Conservation (phyloP, 2,113 vertebrate species). For the Takifugu bimaculatus region DNA sequence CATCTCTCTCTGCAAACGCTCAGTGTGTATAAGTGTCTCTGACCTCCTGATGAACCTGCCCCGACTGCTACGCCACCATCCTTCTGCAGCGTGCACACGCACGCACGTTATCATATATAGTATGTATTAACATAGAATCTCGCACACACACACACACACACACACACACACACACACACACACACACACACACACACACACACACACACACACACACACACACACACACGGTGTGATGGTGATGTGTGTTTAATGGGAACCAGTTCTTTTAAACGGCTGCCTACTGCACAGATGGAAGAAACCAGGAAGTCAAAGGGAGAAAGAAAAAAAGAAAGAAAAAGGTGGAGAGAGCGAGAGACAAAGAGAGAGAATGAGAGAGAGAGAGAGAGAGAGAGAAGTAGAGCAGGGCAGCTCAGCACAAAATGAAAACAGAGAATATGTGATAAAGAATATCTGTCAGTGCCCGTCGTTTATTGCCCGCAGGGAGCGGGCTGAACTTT, state of each 20-base stretch:
- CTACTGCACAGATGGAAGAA: constrained; percentile 51
- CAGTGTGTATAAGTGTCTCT: constrained; percentile 23
- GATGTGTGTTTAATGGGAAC: constrained; percentile 54
- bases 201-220: constrained; percentile 6
- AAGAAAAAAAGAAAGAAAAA: constrained; percentile 1
- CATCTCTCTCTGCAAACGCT: constrained; percentile 61
- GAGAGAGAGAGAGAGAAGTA: constrained; percentile 1
- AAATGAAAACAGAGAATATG: constrained; percentile 22
- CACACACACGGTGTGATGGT: constrained; percentile 26
- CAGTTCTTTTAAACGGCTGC: constrained; percentile 49
- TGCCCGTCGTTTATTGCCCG: constrained; percentile 69
- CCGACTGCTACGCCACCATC: constrained; percentile 29
- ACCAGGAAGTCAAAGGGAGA: constrained; percentile 10
- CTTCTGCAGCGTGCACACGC: constrained; percentile 1
- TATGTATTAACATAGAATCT: constrained; percentile 32
- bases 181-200: constrained; percentile 16
- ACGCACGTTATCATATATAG: constrained; percentile 39
- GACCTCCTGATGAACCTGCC: constrained; percentile 49
- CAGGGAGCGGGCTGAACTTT: constrained; percentile 91
- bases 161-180: too few species aligned
- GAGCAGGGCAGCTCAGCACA: constrained; percentile 12
- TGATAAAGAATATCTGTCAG: constrained; percentile 48
- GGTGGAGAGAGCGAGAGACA: background rate
- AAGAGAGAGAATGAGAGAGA: background rate
- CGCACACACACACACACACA: constrained; percentile 15